A percentile compares a stretch with the other conserved stretches of the same genome.
Evolutionary conservation across 2,888 invertebrate genomes (phyloP).

Genomic region (Cataglyphis albicans): DNA sequence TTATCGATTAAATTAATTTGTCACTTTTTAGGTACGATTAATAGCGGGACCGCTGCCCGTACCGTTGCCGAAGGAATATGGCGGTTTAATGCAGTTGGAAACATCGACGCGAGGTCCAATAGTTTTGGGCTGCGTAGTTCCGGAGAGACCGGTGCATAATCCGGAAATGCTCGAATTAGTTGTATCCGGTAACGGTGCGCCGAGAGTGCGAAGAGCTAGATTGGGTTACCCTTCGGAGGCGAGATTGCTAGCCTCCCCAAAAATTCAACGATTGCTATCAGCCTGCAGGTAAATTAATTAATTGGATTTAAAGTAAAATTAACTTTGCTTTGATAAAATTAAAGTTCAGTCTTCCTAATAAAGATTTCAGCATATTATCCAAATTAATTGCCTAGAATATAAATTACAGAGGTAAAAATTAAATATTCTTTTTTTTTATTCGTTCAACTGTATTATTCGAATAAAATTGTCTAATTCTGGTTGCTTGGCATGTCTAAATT

Average conservation of each 20-base stretch:
- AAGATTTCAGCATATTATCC: neutral
- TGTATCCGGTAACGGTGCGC: conserved; percentile 83
- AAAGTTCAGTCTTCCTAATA: neutral
- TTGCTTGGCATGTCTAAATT: neutral
- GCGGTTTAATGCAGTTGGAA: conserved; percentile 85
- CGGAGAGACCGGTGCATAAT: conserved; percentile 84
- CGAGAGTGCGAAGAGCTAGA: conserved; percentile 83
- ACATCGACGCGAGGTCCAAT: conserved; percentile 85
- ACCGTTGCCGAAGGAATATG: conserved; percentile 84
- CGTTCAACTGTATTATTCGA: neutral
- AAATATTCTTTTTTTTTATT: neutral
- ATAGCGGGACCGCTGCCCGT: conserved; percentile 86
- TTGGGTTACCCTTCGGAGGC: conserved; percentile 86
- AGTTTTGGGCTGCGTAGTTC: conserved; percentile 87
- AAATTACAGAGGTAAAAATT: neutral
- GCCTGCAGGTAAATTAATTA: conserved; percentile 84
- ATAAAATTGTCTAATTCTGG: neutral
- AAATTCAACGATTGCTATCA: conserved; percentile 86
- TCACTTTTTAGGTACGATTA: conserved; percentile 84
- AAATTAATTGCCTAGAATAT: neutral
- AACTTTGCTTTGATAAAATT: neutral
- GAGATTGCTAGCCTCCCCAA: conserved; percentile 86
- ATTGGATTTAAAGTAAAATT: neutral
- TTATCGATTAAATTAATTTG: conserved; percentile 19
- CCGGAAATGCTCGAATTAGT: conserved; percentile 85